Evolutionary conservation across 2,797 vertebrate genomes (phyloP).

Genomic region (Neoniphon sammara): DNA sequence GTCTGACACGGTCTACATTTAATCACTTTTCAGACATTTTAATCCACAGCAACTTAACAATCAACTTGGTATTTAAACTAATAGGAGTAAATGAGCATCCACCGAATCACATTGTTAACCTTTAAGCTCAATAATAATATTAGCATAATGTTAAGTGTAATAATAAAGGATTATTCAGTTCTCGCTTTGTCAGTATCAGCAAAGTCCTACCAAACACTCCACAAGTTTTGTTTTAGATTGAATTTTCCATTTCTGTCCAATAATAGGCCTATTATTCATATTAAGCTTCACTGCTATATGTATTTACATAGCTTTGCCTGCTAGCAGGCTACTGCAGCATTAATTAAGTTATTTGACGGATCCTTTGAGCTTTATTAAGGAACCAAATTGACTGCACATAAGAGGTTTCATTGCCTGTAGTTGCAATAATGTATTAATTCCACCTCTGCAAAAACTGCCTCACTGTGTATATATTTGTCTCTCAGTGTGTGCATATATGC

Average conservation of each 20-base stretch:
- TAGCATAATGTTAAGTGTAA: slow-evolving; percentile 20
- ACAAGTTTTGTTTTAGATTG: background rate
- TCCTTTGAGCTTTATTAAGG: too few relatives aligned
- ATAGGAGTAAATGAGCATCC: slow-evolving; percentile 1
- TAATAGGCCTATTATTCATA: too few relatives aligned
- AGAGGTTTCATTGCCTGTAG: too few relatives aligned
- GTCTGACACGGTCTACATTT: background rate
- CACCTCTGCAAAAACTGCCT: too few relatives aligned
- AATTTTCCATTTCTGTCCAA: slow-evolving; percentile 6
- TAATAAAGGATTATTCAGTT: slow-evolving; percentile 12
- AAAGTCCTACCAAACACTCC: background rate
- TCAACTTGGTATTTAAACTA: slow-evolving; percentile 17
- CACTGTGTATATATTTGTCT: too few relatives aligned
- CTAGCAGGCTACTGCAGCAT: too few relatives aligned
- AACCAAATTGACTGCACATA: too few relatives aligned
- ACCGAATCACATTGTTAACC: slow-evolving; percentile 36
- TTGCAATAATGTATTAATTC: too few relatives aligned
- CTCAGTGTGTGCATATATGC: background rate
- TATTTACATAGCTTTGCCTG: too few relatives aligned
- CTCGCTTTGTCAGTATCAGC: slow-evolving; percentile 1
- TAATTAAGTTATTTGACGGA: too few relatives aligned
- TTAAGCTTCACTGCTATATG: too few relatives aligned
- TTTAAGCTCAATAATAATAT: slow-evolving; percentile 39
- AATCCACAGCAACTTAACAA: slow-evolving; percentile 32
- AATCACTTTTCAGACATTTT: background rate